Percentiles rank a stretch among this genome's conserved stretches.
These are phyloP conservation scores for Fregetta grallaria DNA, from an alignment of 2,113 vertebrate genomes.

Conservation along the genomic window DNA sequence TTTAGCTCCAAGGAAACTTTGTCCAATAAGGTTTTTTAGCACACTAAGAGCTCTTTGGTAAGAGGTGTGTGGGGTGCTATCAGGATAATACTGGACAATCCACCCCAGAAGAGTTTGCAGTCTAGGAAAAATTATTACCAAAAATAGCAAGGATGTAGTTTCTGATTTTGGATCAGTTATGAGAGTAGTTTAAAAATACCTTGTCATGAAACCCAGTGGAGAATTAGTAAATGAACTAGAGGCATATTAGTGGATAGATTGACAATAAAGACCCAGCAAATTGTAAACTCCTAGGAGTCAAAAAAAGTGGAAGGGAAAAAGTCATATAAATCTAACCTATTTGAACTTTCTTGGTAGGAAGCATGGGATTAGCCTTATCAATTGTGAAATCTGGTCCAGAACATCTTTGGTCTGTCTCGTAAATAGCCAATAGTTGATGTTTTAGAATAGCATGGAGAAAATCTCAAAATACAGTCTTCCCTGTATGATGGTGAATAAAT, in stretches of 20 bases:
- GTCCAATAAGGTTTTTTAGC: neutral
- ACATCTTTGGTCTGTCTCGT: neutral
- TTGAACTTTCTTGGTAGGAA: neutral
- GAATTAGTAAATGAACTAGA: neutral
- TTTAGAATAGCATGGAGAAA: neutral
- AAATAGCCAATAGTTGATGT: neutral
- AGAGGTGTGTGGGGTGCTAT: neutral
- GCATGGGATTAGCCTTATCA: fast-evolving
- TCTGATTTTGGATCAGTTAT: neutral
- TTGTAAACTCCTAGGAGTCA: neutral
- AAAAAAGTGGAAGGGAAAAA: neutral
- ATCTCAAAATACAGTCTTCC: neutral
- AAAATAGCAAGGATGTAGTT: neutral
- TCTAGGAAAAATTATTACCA: neutral
- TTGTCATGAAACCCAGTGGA: neutral
- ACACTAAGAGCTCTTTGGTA: neutral
- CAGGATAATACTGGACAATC: neutral
- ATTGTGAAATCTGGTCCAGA: neutral
- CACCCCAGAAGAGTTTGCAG: neutral
- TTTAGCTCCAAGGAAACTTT: neutral
- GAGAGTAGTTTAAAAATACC: neutral
- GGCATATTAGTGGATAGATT: neutral
- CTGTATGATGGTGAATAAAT: neutral
- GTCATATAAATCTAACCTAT: neutral
- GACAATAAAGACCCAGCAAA: neutral